Evolutionary conservation across 2,888 invertebrate species (phyloP), one percentile per base, ranked within the genome.

Genomic region (Synergus japonicus): DNA sequence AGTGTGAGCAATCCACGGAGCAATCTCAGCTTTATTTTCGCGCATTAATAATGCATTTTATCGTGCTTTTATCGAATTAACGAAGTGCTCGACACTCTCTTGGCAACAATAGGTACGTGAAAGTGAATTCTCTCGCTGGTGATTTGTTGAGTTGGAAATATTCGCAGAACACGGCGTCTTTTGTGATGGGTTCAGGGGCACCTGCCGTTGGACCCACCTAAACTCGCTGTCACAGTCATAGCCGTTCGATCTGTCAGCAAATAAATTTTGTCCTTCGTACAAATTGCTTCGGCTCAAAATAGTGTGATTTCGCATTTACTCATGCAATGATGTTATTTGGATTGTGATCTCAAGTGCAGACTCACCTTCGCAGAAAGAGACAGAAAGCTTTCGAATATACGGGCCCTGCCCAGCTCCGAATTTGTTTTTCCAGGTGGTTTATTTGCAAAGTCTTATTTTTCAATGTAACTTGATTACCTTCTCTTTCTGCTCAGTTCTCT

Each of bases 201-300:
- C 87, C 87, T 87, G 88, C 84, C 86, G 86, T 86, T 82, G 85
- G 86, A 88, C 88, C 88, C 88, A 89, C 87, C 88, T 88, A 82
- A 67, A 76, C 78, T 81, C 79, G 77, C 83, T 86, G 86, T 86
- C 87, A 85, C 79, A 83, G 80, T 49, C 67, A 67, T 67, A 67
- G 18, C n/a, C 67, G 67, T 67, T 66, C 60, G 65, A 80, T 80
- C 81, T 83, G 79, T 83, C 82, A 82, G 54, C 66, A 76, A 76
- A 79, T 79, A 77, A 76, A 73, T 83, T 83, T 78, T 67, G 63
- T 15, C 64, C 43, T 64, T 12, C 37, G 18, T 63, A 49, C 49
- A 73, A 73, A 46, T 49, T 29, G 13, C 46, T 37, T 46, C 22
- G 29, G 43, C 12, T 79, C 18, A 49, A 80, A 69, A 60, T 63